Evolutionary conservation across 2,888 invertebrate species (phyloP).

Genomic region (Orthosia incerta): DNA sequence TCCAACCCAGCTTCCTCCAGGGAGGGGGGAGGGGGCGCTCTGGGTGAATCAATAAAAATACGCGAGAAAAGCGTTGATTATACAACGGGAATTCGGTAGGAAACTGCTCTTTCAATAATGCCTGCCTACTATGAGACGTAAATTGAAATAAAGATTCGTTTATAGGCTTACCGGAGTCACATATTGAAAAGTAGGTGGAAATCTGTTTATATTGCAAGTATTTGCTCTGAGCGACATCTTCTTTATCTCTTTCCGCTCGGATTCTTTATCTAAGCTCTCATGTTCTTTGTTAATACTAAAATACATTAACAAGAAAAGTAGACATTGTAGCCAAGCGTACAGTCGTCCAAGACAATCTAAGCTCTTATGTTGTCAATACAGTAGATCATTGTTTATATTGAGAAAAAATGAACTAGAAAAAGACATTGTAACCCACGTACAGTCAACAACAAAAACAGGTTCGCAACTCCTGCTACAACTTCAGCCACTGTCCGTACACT

Average conservation of each 20-base stretch:
- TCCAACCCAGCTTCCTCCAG: slow-evolving; percentile 86
- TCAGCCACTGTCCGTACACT: slow-evolving; percentile 52
- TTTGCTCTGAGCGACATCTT: slow-evolving; percentile 32
- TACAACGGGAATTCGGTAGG: slow-evolving; percentile 87
- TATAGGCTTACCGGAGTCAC: slow-evolving; percentile 70
- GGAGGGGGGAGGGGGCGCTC: slow-evolving; percentile 76
- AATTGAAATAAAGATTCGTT: slow-evolving; percentile 77
- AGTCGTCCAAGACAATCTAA: too few species aligned
- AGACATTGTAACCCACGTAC: slow-evolving; percentile 26
- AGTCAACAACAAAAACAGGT: slow-evolving; percentile 54
- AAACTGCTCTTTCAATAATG: slow-evolving; percentile 85
- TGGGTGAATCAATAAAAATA: slow-evolving; percentile 90
- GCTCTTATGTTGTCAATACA: too few species aligned
- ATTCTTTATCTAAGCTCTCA: slow-evolving; percentile 38
- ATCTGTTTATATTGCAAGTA: slow-evolving; percentile 62
- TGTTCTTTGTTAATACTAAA: slow-evolving; percentile 23
- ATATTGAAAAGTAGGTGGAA: slow-evolving; percentile 68
- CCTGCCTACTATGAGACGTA: slow-evolving; percentile 73
- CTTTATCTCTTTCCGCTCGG: too few species aligned
- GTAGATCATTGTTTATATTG: too few species aligned
- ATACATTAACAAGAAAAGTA: slow-evolving; percentile 21
- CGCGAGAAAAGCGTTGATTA: slow-evolving; percentile 91
- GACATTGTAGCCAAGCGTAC: slow-evolving; percentile 1
- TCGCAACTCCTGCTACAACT: slow-evolving; percentile 42
- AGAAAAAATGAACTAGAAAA: slow-evolving; percentile 4